phyloP scores from a whole-genome alignment of 2,113 vertebrate genomes.

The Oreochromis tanganicae region DNA sequence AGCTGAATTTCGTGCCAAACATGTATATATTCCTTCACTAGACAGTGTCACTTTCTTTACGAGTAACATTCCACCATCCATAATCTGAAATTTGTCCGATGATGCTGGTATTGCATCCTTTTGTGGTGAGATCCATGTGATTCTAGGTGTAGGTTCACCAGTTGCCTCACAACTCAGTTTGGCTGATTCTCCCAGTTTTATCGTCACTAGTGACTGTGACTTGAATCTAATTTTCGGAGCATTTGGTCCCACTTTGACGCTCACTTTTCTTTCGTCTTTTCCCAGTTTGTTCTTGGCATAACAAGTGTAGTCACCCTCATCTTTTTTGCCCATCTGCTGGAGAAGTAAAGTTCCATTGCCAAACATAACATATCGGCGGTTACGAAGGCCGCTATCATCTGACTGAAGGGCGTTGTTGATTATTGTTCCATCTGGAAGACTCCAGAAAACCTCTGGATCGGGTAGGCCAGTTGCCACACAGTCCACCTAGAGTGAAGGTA shows the following conservation, averaged over 20 bases:
- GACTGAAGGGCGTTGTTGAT: constrained; percentile 75
- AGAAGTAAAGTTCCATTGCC: constrained; percentile 75
- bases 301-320: constrained; percentile 78
- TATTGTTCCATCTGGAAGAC: constrained; percentile 75
- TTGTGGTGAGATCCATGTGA: constrained; percentile 73
- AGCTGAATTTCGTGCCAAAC: constrained; percentile 68
- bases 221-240: constrained; percentile 59
- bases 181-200: constrained; percentile 54
- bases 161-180: constrained; percentile 65
- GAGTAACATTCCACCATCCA: constrained; percentile 59
- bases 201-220: constrained; percentile 43
- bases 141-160: constrained; percentile 63
- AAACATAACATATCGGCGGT: constrained; percentile 71
- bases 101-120: constrained; percentile 61
- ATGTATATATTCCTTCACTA: constrained; percentile 73
- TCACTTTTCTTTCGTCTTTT: constrained; percentile 73
- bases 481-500: constrained; percentile 54
- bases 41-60: constrained; percentile 60
- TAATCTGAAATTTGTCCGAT: constrained; percentile 57
- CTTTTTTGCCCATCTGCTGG: constrained; percentile 71
- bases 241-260: constrained; percentile 62
- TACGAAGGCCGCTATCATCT: constrained; percentile 67
- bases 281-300: constrained; percentile 75
- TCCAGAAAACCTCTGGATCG: constrained; percentile 75
- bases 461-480: constrained; percentile 76